These are phyloP conservation scores for Lepidostoma basale DNA, from an alignment of 1,140 invertebrate genomes.

Conservation along the genomic window DNA sequence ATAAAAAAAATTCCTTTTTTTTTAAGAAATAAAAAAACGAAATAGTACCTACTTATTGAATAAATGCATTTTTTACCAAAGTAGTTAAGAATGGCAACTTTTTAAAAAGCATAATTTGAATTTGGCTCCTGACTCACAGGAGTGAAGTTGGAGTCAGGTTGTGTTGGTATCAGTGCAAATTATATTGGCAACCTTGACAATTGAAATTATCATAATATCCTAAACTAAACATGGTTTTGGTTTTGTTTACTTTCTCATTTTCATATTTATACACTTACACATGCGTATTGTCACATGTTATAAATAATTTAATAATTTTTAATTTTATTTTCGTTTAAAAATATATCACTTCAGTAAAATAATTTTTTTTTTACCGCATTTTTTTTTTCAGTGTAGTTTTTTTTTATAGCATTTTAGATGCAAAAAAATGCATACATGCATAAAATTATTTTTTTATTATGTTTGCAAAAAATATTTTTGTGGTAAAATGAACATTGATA, in stretches of 20 bases:
- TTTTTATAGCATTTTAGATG: not conserved
- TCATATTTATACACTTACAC: not conserved
- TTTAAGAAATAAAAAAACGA: too few species aligned
- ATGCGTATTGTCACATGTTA: not conserved
- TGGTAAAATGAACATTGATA: constrained; percentile 32
- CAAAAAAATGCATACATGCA: not conserved
- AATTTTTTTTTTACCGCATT: constrained; percentile 5
- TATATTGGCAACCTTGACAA: constrained; percentile 22
- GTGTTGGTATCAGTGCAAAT: not conserved
- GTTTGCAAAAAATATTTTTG: not conserved
- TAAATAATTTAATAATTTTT: not conserved
- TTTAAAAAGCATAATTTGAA: too few species aligned
- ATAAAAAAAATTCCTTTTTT: too few species aligned
- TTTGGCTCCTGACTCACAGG: not conserved
- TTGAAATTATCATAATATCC: constrained; percentile 5
- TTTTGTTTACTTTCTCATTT: constrained; percentile 22
- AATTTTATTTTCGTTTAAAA: not conserved
- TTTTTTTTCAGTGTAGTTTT: not conserved
- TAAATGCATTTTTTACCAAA: too few species aligned
- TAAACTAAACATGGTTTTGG: not conserved
- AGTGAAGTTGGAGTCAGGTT: not conserved
- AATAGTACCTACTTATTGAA: too few species aligned
- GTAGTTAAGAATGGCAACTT: too few species aligned
- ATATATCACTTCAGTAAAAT: not conserved
- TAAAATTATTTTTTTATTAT: not conserved